A percentile compares a stretch with the other conserved stretches of the same genome.
These are phyloP conservation scores for Mustelus asterias DNA, from an alignment of 2,113 vertebrate species.

Conservation along the genomic window DNA sequence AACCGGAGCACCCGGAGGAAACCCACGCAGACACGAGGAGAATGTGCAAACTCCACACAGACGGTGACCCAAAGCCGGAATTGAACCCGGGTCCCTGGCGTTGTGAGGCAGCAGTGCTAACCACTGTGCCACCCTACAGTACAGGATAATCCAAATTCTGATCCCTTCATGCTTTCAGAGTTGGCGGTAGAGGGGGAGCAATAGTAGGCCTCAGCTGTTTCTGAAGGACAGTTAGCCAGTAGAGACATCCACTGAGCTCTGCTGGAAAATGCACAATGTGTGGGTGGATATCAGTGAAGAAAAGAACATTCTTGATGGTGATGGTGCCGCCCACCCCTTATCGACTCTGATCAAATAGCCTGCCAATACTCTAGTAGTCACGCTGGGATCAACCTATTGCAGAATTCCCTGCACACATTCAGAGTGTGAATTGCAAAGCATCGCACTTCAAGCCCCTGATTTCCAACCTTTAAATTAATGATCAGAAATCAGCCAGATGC, in stretches of 20 bases:
- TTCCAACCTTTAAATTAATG: background rate
- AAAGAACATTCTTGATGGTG: background rate
- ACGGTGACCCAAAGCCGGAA: too few species aligned
- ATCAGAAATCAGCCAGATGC: background rate
- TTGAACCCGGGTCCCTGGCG: too few species aligned
- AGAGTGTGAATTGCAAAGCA: background rate
- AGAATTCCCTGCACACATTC: background rate
- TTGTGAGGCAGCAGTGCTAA: too few species aligned
- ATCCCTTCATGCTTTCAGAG: background rate
- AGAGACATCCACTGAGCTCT: background rate
- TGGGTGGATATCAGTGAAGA: background rate
- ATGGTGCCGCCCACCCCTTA: background rate
- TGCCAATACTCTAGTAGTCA: background rate
- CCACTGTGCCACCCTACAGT: too few species aligned
- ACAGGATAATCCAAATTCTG: background rate
- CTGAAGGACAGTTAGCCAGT: background rate
- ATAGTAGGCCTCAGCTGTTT: background rate
- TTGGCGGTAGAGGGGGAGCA: background rate
- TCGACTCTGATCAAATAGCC: too few species aligned
- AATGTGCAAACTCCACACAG: too few species aligned
- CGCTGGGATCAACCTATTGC: background rate
- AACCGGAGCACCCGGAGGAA: too few species aligned
- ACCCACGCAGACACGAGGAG: too few species aligned
- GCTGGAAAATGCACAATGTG: background rate
- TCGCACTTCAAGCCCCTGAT: background rate